These are phyloP conservation scores for Trichomycterus rosablanca DNA, from an alignment of 2,113 vertebrate species.

Conservation along the genomic window DNA sequence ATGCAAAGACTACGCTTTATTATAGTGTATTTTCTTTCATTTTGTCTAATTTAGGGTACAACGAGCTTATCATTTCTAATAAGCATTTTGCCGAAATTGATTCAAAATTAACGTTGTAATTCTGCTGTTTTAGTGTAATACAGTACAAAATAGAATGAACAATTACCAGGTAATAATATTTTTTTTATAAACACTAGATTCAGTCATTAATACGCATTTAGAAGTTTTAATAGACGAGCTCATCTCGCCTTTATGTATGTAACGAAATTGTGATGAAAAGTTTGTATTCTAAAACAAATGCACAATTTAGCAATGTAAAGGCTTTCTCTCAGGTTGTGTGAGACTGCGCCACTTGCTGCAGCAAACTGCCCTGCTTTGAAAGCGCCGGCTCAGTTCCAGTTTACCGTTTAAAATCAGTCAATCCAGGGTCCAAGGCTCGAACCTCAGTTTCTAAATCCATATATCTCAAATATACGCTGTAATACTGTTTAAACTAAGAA, in stretches of 20 bases:
- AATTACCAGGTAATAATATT: too few relatives aligned
- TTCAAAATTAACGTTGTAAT: too few relatives aligned
- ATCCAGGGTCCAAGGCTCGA: background rate
- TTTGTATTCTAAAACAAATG: background rate
- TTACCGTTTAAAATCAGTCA: too few relatives aligned
- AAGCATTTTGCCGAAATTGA: too few relatives aligned
- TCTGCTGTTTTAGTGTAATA: background rate
- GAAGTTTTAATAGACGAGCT: background rate
- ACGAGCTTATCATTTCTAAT: too few relatives aligned
- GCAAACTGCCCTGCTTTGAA: conserved; percentile 3
- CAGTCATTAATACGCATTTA: too few relatives aligned
- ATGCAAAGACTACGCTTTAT: background rate
- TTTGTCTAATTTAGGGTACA: too few relatives aligned
- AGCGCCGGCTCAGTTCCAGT: conserved; percentile 2
- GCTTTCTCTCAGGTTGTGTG: background rate
- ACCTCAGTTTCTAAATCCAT: background rate
- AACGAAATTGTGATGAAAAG: too few relatives aligned
- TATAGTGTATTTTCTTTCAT: background rate
- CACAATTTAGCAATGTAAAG: background rate
- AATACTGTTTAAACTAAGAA: too few relatives aligned
- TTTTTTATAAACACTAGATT: too few relatives aligned
- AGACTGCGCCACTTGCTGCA: conserved; percentile 31
- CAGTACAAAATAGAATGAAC: background rate
- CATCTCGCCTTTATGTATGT: background rate
- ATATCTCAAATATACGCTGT: too few relatives aligned